phyloP scores from a whole-genome alignment of 2,888 invertebrate genomes.

The Deilephila porcellus region DNA sequence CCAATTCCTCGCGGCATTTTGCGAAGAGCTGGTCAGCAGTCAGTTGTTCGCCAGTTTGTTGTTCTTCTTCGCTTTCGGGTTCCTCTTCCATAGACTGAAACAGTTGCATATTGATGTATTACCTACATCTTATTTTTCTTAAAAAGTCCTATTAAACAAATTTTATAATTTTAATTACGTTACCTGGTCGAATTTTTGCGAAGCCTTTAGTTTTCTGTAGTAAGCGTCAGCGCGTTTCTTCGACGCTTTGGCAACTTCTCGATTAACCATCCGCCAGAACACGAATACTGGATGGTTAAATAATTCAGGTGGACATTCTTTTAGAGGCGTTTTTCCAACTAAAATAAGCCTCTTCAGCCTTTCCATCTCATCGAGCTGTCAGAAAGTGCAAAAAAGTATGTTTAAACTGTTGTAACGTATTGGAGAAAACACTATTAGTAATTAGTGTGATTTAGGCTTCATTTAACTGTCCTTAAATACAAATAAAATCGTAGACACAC shows the following conservation, averaged over 20 bases:
- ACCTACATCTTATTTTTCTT: no score
- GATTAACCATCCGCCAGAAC: constrained; percentile 85
- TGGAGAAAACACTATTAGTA: background rate
- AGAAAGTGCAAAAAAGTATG: constrained; percentile 29
- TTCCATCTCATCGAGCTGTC: constrained; percentile 87
- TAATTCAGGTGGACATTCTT: constrained; percentile 87
- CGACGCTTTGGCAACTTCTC: constrained; percentile 77
- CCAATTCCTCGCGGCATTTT: constrained; percentile 67
- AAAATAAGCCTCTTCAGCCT: constrained; percentile 88
- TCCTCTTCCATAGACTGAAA: constrained; percentile 73
- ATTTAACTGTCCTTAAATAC: no score
- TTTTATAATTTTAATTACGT: constrained; percentile 28
- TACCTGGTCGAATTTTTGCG: constrained; percentile 69
- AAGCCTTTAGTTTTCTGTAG: constrained; percentile 73
- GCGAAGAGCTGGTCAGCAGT: constrained; percentile 71
- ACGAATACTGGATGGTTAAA: constrained; percentile 88
- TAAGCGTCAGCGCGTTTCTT: constrained; percentile 78
- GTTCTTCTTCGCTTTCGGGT: constrained; percentile 64
- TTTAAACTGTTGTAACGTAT: background rate
- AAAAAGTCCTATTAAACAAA: no score
- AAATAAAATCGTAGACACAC: no score
- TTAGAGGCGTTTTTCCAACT: constrained; percentile 87
- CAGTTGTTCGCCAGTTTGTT: constrained; percentile 67
- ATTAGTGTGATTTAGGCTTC: background rate
- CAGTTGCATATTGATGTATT: background rate